Percentiles rank a stretch among this genome's conserved stretches.
These are phyloP conservation scores for Apoderus coryli DNA, from an alignment of 2,888 invertebrate species.

Conservation along the genomic window DNA sequence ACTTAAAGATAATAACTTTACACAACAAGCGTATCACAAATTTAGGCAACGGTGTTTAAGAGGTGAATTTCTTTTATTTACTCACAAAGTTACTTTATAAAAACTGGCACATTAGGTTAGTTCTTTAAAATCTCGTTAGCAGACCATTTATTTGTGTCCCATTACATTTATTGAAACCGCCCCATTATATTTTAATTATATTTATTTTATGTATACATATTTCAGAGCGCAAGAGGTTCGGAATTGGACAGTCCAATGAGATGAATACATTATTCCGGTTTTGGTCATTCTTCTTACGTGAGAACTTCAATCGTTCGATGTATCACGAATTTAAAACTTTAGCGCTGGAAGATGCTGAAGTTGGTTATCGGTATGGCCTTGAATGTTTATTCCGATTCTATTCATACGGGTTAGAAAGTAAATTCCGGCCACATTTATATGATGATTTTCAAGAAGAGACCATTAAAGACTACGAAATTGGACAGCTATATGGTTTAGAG, in stretches of 20 bases:
- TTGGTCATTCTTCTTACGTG: slow-evolving; percentile 98
- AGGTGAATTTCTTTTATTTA: no score
- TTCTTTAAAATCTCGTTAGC: no score
- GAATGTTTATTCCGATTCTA: slow-evolving; percentile 90
- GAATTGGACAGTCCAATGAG: slow-evolving; percentile 91
- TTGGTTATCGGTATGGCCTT: slow-evolving; percentile 78
- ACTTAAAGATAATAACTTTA: slow-evolving; percentile 92
- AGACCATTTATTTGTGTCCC: no score
- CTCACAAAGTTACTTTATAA: no score
- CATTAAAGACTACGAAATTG: slow-evolving; percentile 74
- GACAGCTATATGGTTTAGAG: slow-evolving; percentile 94
- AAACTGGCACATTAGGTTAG: no score
- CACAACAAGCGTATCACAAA: slow-evolving; percentile 94
- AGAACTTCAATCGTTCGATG: slow-evolving; percentile 97
- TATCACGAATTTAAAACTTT: slow-evolving; percentile 87
- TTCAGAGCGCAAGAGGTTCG: slow-evolving; percentile 80
- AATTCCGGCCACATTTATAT: slow-evolving; percentile 90
- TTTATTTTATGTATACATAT: no score
- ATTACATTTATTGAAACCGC: no score
- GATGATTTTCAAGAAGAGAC: slow-evolving; percentile 93
- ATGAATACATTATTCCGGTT: slow-evolving; percentile 99
- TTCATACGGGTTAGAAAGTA: slow-evolving; percentile 93
- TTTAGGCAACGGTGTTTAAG: slow-evolving; percentile 88
- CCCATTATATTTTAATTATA: no score
- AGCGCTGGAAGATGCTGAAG: slow-evolving; percentile 86